Base-by-base conservation (phyloP, 1,140 invertebrate species). In the Drosophila leontia region DNA sequence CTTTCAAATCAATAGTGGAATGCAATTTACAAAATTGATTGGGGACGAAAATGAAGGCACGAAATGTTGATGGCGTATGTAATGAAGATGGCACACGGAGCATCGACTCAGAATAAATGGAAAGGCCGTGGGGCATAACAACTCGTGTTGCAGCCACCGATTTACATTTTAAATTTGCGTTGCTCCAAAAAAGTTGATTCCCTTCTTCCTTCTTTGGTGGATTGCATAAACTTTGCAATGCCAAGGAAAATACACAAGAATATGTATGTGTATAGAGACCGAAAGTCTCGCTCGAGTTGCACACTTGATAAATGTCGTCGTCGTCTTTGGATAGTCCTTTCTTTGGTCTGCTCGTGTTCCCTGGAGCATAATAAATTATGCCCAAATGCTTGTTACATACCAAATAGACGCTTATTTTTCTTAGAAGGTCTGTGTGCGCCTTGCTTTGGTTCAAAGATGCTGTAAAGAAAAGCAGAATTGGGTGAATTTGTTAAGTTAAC, bases 1-100 rank as follows among this genome's bases (percentile, higher is more conserved):
- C 75, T 85, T 58, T 77, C 72, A 74, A 84, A 87, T 84, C 87
- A 83, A 91, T 91, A 82, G 68, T 39, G 55, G 51, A 85, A 48
- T 68, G 88, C 84, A 88, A 91, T 91, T 91, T 91, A 63, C 63
- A 72, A 84, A 91, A 91, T 91, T 91, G 80, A 78, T 81, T 81
- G 65, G 65, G 86, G 50, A 74, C 61, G 75, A 61, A 74, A 74
- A 74, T 72, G 70, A 60, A 72, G 55, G 56, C 63, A 60, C 37
- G 17, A 57, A 64, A 39, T 32, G 44, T 23, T 44, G 53, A 19
- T 13, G n/a, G 26, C n/a, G 42, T 39, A 37, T 34, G 51, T 51
- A 63, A 58, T 70, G 42, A 76, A 67, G 51, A 68, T 51, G 50
- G 17, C 1, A 9, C 32, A 19, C 13, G 29, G 7, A 23, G 26